phyloP scores from a whole-genome alignment of 2,113 vertebrate species.

The Athene noctua region DNA sequence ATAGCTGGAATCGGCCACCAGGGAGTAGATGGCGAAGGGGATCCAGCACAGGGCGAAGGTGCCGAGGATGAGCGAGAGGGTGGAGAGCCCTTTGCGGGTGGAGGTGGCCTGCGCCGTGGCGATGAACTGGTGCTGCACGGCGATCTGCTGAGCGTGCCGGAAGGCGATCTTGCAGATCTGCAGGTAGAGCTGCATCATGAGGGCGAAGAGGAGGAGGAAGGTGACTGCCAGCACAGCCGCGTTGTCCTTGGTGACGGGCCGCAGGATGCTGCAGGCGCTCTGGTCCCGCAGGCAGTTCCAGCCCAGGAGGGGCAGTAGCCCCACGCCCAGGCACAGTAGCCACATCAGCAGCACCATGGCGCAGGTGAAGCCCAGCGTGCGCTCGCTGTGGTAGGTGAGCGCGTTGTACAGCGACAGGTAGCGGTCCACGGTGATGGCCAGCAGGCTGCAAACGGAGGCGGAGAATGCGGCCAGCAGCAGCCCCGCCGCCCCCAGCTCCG shows the following conservation, averaged over 20 bases:
- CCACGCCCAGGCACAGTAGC: slow-evolving; percentile 78
- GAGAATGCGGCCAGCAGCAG: slow-evolving; percentile 88
- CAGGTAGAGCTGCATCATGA: slow-evolving; percentile 93
- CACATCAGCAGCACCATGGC: slow-evolving; percentile 82
- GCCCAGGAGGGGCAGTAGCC: slow-evolving; percentile 83
- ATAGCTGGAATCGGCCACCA: slow-evolving; percentile 88
- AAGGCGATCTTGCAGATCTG: slow-evolving; percentile 92
- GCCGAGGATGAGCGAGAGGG: slow-evolving; percentile 87
- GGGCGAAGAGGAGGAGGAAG: slow-evolving; percentile 87
- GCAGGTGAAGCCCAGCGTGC: slow-evolving; percentile 85
- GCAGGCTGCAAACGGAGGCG: slow-evolving; percentile 86
- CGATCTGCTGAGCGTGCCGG: slow-evolving; percentile 92
- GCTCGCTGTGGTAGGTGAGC: slow-evolving; percentile 90
- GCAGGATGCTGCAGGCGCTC: slow-evolving; percentile 83
- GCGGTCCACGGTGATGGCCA: slow-evolving; percentile 91
- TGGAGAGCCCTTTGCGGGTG: slow-evolving; percentile 91
- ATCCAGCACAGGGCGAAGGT: slow-evolving; percentile 90
- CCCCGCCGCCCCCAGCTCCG: slow-evolving; percentile 80
- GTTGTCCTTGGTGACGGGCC: slow-evolving; percentile 88
- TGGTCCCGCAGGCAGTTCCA: slow-evolving; percentile 89
- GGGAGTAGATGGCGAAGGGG: slow-evolving; percentile 87
- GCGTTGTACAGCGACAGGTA: slow-evolving; percentile 92
- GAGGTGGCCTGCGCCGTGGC: slow-evolving; percentile 78
- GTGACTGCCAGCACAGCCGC: slow-evolving; percentile 84
- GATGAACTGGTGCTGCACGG: slow-evolving; percentile 89